phyloP scores from a whole-genome alignment of 2,113 vertebrate genomes.

The Sinocyclocheilus anophthalmus region DNA sequence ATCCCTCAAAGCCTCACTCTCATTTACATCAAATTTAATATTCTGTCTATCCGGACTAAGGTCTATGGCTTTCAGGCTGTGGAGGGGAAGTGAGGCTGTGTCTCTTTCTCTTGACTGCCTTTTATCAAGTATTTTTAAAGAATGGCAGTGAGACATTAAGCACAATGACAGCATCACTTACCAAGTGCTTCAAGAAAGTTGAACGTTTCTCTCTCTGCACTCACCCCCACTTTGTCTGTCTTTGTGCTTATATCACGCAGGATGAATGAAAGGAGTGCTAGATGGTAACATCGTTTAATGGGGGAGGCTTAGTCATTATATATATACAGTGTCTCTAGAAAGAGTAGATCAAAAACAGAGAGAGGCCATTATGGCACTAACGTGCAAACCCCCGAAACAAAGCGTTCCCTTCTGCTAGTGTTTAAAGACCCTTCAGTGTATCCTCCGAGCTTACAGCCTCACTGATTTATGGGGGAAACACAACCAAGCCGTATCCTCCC shows the following conservation, averaged over 20 bases:
- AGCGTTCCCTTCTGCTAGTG: conserved; percentile 32
- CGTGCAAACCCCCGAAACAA: conserved; percentile 20
- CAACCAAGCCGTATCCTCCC: conserved; percentile 22
- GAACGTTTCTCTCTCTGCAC: neutral
- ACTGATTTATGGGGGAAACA: conserved; percentile 44
- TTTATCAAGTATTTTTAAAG: conserved; percentile 19
- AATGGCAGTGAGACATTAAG: conserved; percentile 3
- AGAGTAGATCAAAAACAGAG: conserved; percentile 38
- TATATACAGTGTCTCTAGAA: conserved; percentile 45
- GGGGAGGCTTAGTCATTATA: conserved; percentile 30
- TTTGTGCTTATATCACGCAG: neutral
- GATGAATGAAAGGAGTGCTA: conserved; percentile 27
- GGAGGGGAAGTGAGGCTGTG: neutral
- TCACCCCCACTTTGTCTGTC: conserved; percentile 9
- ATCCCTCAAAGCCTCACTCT: neutral
- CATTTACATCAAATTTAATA: conserved; percentile 14
- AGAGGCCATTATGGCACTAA: conserved; percentile 27
- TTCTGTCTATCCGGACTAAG: neutral
- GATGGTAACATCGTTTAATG: conserved; percentile 36
- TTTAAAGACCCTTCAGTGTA: conserved; percentile 33
- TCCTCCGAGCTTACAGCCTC: conserved; percentile 31
- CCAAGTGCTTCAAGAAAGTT: neutral
- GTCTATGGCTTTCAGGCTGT: neutral
- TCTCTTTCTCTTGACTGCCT: conserved; percentile 2
- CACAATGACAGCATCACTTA: conserved; percentile 23